These are phyloP conservation scores for Semaprochilodus insignis DNA, from an alignment of 2,797 vertebrate genomes.

Conservation along the genomic window DNA sequence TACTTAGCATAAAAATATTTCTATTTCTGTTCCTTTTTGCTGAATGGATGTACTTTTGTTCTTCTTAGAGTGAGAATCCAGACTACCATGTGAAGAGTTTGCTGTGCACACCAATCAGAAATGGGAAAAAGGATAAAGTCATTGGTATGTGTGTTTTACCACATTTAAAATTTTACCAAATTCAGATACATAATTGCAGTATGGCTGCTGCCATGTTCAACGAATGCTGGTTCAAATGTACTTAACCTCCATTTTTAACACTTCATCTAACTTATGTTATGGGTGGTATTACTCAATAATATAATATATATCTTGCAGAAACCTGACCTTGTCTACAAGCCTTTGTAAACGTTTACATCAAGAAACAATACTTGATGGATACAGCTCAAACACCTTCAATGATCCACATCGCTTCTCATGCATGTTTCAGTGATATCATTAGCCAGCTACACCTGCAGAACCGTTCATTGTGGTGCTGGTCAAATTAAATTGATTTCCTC, in stretches of 20 bases:
- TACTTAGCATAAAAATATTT: not conserved
- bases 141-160: conserved; percentile 82
- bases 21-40: not conserved
- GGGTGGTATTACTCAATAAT: not conserved
- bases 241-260: too few species aligned
- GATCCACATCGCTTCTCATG: not conserved
- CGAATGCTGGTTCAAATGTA: not conserved
- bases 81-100: conserved; percentile 87
- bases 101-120: conserved; percentile 94
- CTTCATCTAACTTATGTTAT: too few species aligned
- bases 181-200: not conserved
- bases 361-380: not conserved
- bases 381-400: not conserved
- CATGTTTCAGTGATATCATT: conserved; percentile 13
- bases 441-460: not conserved
- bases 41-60: not conserved
- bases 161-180: not conserved
- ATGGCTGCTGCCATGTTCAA: not conserved
- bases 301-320: too few species aligned
- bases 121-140: conserved; percentile 97
- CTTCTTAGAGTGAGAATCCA: conserved; percentile 84
- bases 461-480: not conserved
- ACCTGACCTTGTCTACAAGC: not conserved
- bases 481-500: conserved; percentile 1
- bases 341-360: not conserved